phyloP scores from a whole-genome alignment of 2,113 vertebrate species.

The Carassius carassius region DNA sequence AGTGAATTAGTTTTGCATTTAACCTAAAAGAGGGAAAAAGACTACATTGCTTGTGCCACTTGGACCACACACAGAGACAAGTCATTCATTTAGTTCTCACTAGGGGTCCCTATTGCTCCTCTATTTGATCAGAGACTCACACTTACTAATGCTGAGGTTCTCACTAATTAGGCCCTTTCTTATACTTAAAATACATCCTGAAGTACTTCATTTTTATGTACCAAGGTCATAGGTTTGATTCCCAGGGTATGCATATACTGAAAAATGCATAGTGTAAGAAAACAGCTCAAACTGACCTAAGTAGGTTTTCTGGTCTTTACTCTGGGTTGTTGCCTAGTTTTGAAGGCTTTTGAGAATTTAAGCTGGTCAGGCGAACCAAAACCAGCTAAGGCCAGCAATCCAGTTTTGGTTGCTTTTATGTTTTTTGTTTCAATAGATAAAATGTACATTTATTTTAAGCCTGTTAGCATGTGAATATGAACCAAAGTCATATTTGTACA shows the following conservation, averaged over 20 bases:
- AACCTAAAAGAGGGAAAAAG: neutral
- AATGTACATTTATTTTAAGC: neutral
- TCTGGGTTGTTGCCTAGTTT: neutral
- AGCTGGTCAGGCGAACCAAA: no score
- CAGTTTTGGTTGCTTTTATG: neutral
- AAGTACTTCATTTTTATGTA: neutral
- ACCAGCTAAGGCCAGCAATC: neutral
- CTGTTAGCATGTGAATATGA: neutral
- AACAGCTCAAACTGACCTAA: neutral
- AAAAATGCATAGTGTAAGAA: neutral
- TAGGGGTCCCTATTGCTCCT: slow-evolving; percentile 47
- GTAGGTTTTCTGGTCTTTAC: neutral
- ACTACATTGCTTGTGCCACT: neutral
- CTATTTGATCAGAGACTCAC: neutral
- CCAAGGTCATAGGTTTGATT: neutral
- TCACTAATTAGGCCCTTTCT: neutral
- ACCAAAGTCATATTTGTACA: neutral
- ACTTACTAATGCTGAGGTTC: neutral
- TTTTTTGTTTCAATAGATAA: neutral
- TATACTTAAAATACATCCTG: neutral
- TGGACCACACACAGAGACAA: slow-evolving; percentile 8
- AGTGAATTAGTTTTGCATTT: neutral
- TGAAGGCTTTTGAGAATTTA: neutral
- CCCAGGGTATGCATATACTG: neutral
- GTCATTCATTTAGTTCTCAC: neutral